Conservation (phyloP, 2,797 vertebrate species). For the Gadopsis bispinosus region DNA sequence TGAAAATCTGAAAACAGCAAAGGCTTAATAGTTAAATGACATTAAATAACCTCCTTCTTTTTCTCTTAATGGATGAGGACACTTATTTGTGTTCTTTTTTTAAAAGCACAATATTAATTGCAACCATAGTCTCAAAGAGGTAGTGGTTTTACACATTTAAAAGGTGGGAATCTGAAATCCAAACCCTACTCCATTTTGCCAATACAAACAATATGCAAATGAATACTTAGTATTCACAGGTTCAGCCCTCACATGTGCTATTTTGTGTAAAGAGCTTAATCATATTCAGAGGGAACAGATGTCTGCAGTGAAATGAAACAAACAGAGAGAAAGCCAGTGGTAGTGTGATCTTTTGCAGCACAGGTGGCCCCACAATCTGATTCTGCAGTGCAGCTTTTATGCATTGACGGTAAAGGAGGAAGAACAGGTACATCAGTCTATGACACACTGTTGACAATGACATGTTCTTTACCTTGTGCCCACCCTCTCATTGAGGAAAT, state of each 20-base stretch:
- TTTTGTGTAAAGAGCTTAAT: conserved; percentile 52
- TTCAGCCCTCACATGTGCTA: conserved; percentile 36
- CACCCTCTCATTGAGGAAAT: conserved; percentile 42
- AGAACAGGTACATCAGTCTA: conserved; percentile 36
- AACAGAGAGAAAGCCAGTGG: conserved; percentile 33
- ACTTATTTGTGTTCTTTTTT: conserved; percentile 10
- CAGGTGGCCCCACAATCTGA: conserved; percentile 39
- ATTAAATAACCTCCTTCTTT: conserved; percentile 25
- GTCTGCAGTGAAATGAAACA: conserved; percentile 41
- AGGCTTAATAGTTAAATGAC: conserved; percentile 41
- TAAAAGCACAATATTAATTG: conserved; percentile 29
- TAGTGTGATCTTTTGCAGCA: conserved; percentile 40
- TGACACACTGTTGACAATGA: conserved; percentile 35
- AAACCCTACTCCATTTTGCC: conserved; percentile 23
- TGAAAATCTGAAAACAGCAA: conserved; percentile 24
- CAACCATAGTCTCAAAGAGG: conserved; percentile 10
- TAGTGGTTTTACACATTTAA: conserved; percentile 15
- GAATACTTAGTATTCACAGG: conserved; percentile 34
- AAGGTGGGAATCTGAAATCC: conserved; percentile 31
- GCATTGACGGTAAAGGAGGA: conserved; percentile 12
- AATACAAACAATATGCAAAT: conserved; percentile 60
- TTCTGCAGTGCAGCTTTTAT: conserved; percentile 22
- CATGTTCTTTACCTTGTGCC: conserved; percentile 18
- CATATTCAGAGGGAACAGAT: conserved; percentile 57
- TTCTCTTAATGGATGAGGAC: background rate